Evolutionary conservation across 2,888 invertebrate species (phyloP).

Genomic region (Oscheius sp.): DNA sequence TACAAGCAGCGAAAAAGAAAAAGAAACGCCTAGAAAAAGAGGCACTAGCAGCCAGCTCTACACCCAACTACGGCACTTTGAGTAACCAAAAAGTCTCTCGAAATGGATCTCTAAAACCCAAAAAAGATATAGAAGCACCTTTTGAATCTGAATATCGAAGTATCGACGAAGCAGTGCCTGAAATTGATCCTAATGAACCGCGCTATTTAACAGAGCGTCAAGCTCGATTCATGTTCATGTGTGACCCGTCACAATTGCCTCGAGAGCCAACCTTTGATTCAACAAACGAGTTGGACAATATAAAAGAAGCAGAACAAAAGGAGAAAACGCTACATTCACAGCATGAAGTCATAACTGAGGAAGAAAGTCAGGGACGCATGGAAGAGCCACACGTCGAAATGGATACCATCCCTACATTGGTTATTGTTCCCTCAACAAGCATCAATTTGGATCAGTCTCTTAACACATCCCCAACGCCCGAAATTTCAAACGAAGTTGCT

Average conservation of each 20-base stretch:
- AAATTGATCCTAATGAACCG: slow-evolving; percentile 31
- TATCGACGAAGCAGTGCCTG: slow-evolving; percentile 25
- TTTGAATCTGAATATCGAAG: slow-evolving; percentile 20
- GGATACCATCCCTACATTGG: slow-evolving; percentile 2
- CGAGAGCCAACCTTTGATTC: slow-evolving; percentile 56
- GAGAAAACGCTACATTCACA: not conserved
- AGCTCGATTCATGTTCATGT: slow-evolving; percentile 63
- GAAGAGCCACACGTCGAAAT: not conserved
- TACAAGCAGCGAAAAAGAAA: not conserved
- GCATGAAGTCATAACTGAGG: slow-evolving; percentile 9
- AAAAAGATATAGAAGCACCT: slow-evolving; percentile 2
- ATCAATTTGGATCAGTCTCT: slow-evolving; percentile 3
- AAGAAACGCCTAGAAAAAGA: slow-evolving; percentile 18
- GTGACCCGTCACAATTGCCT: slow-evolving; percentile 66
- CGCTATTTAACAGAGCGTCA: slow-evolving; percentile 46
- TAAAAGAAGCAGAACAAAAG: not conserved
- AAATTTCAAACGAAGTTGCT: not conserved
- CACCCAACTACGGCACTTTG: slow-evolving; percentile 34
- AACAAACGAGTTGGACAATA: slow-evolving; percentile 22
- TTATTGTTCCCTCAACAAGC: slow-evolving; percentile 11
- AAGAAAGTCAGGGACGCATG: not conserved
- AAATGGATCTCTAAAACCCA: slow-evolving; percentile 17
- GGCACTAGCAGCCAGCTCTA: slow-evolving; percentile 21
- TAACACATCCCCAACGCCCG: not conserved
- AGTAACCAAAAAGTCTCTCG: slow-evolving; percentile 3